Percentiles rank a stretch among this genome's conserved stretches.
These are phyloP conservation scores for Polietes domitor DNA, from an alignment of 2,888 invertebrate species.

Conservation along the genomic window DNA sequence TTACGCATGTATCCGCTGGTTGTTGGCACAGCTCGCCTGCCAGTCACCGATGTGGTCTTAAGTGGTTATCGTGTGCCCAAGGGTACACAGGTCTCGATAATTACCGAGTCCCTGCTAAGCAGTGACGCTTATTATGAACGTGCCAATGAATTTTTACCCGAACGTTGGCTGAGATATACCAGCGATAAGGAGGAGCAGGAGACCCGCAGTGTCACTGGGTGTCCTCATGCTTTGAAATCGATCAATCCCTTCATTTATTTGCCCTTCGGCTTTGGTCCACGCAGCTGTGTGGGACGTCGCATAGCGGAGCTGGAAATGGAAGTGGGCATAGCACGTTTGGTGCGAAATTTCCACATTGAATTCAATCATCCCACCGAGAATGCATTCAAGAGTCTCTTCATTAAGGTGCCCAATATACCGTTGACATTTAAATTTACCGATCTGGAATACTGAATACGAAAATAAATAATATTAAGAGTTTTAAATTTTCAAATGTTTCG, in stretches of 20 bases:
- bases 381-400: conserved; percentile 67
- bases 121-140: conserved; percentile 75
- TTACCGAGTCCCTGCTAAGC: conserved; percentile 81
- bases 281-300: conserved; percentile 86
- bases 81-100: conserved; percentile 86
- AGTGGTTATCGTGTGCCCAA: conserved; percentile 85
- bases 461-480: too few relatives aligned
- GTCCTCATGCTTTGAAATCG: conserved; percentile 51
- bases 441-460: neutral
- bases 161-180: conserved; percentile 68
- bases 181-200: too few relatives aligned
- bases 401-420: conserved; percentile 75
- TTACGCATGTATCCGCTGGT: conserved; percentile 84
- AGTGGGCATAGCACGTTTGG: conserved; percentile 72
- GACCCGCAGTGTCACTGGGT: too few relatives aligned
- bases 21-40: conserved; percentile 82
- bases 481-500: too few relatives aligned
- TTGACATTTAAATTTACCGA: conserved; percentile 73
- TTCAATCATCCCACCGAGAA: conserved; percentile 70
- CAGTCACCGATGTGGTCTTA: conserved; percentile 83
- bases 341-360: conserved; percentile 74
- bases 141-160: conserved; percentile 65
- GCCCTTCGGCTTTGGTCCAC: conserved; percentile 86
- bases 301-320: conserved; percentile 87
- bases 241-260: conserved; percentile 75